Conservation (phyloP, 2,797 vertebrate genomes). For the Sebastolobus altivelis region DNA sequence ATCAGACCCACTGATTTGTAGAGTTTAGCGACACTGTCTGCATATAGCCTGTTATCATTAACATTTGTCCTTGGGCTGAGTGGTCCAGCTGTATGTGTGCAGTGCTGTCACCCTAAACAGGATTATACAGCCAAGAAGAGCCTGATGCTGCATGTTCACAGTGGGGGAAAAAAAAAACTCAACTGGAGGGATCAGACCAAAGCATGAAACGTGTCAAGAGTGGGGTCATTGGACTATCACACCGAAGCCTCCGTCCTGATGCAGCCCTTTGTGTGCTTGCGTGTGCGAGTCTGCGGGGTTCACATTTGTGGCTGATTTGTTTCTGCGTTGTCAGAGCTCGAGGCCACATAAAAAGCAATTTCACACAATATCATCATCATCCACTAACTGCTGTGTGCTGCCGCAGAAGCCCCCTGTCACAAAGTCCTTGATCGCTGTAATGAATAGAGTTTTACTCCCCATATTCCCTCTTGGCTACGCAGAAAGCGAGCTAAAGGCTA, state of each 20-base stretch:
- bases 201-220: slow-evolving; percentile 20
- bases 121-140: slow-evolving; percentile 21
- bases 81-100: slow-evolving; percentile 23
- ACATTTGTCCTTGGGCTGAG: slow-evolving; percentile 42
- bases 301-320: slow-evolving; percentile 15
- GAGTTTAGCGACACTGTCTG: background rate
- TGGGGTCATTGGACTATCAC: background rate
- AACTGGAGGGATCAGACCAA: background rate
- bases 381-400: slow-evolving; percentile 22
- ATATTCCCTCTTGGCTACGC: background rate
- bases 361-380: slow-evolving; percentile 41
- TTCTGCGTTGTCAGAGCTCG: slow-evolving; percentile 7
- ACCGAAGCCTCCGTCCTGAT: background rate
- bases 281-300: background rate
- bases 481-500: slow-evolving; percentile 2
- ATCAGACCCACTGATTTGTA: slow-evolving; percentile 13
- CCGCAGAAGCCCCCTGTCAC: slow-evolving; percentile 6
- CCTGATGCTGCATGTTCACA: slow-evolving; percentile 25
- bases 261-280: background rate
- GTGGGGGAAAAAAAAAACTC: background rate
- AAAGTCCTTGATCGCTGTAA: slow-evolving; percentile 52
- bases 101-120: slow-evolving; percentile 2
- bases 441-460: slow-evolving; percentile 47
- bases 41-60: slow-evolving; percentile 31
- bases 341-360: slow-evolving; percentile 28